A percentile compares a stretch with the other conserved stretches of the same genome.
Evolutionary conservation across 2,113 vertebrate species (phyloP).

Genomic region (Pangasianodon gigas): DNA sequence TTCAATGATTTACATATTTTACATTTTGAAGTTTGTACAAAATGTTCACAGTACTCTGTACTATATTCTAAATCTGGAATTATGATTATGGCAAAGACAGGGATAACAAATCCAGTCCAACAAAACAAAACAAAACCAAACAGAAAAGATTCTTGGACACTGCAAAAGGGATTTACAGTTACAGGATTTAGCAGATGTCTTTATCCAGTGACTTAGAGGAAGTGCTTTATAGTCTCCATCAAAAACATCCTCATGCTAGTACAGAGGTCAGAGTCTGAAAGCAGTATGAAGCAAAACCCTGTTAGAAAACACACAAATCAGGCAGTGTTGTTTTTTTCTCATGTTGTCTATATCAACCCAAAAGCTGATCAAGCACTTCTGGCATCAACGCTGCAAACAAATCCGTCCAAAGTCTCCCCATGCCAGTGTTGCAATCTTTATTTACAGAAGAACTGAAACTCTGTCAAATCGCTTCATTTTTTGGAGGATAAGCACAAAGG

Average conservation of each 20-base stretch:
- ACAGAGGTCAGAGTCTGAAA: not conserved
- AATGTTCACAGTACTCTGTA: not conserved
- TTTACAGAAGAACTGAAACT: not conserved
- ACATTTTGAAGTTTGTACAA: not conserved
- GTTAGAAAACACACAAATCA: not conserved
- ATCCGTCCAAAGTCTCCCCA: not conserved
- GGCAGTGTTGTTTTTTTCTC: no score
- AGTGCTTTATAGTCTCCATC: not conserved
- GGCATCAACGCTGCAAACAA: not conserved
- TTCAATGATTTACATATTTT: not conserved
- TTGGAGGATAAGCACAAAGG: not conserved
- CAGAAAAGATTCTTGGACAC: not conserved
- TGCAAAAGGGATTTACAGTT: not conserved
- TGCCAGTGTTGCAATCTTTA: constrained; percentile 10
- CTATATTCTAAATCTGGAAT: not conserved
- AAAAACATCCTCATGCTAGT: not conserved
- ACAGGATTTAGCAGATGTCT: not conserved
- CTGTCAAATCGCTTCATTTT: not conserved
- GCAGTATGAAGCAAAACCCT: not conserved
- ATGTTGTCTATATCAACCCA: not conserved
- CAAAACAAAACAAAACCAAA: not conserved
- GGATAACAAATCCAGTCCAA: not conserved
- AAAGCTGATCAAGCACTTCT: not conserved
- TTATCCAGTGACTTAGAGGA: not conserved
- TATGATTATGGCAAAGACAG: not conserved